Evolutionary conservation across 2,797 vertebrate species (phyloP).

Genomic region (Emydoidea blandingii): DNA sequence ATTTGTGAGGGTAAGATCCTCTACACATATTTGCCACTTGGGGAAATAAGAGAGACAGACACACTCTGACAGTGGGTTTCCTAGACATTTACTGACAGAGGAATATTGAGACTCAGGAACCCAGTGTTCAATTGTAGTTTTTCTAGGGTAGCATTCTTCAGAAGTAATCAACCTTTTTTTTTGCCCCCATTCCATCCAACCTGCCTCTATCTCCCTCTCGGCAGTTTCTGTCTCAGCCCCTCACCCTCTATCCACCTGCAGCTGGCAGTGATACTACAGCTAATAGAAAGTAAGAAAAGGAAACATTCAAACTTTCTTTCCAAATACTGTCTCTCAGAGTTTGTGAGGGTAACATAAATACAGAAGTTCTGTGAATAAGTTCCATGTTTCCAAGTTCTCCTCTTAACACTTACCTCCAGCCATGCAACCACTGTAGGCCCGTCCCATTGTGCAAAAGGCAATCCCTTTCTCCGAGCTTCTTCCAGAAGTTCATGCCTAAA

Average conservation of each 20-base stretch:
- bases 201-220: background rate
- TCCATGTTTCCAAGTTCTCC: background rate
- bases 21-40: background rate
- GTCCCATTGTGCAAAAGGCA: slow-evolving; percentile 98
- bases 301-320: background rate
- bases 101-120: background rate
- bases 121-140: background rate
- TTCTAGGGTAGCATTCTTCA: background rate
- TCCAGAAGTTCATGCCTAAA: slow-evolving; percentile 96
- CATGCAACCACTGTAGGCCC: slow-evolving; percentile 96
- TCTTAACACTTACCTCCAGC: slow-evolving; percentile 89
- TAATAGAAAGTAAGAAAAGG: background rate
- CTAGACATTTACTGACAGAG: background rate
- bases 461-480: slow-evolving; percentile 95
- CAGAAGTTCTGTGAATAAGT: rapidly evolving
- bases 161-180: background rate
- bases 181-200: background rate
- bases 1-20: background rate
- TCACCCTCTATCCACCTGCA: background rate
- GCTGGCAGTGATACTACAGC: rapidly evolving
- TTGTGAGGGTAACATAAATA: background rate
- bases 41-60: background rate
- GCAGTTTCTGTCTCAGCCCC: background rate
- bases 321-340: background rate
- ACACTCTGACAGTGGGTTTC: background rate